Conservation (phyloP, 92 coral and sea anemone genomes). For the Epizoanthus fatuus region DNA sequence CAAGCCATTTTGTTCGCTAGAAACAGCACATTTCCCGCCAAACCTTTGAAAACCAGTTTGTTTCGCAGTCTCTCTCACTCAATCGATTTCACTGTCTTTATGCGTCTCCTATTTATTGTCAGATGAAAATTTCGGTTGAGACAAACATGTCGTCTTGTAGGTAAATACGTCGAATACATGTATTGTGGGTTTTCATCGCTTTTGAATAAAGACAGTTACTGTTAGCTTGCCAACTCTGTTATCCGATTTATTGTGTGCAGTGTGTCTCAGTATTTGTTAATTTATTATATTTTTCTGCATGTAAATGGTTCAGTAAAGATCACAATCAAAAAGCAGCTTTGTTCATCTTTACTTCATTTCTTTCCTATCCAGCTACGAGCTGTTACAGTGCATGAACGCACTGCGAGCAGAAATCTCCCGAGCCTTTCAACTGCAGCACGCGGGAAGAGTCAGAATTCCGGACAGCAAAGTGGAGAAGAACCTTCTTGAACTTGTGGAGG, state of each 20-base stretch:
- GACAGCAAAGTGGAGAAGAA: not conserved
- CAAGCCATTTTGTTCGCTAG: too few relatives aligned
- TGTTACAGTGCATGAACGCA: constrained; percentile 7
- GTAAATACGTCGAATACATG: too few relatives aligned
- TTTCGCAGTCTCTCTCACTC: too few relatives aligned
- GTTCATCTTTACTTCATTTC: not conserved
- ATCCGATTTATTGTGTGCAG: too few relatives aligned
- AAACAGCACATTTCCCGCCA: too few relatives aligned
- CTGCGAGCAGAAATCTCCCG: constrained; percentile 11
- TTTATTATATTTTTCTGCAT: not conserved
- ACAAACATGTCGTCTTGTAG: too few relatives aligned
- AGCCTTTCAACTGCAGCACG: not conserved
- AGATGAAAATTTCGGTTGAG: too few relatives aligned
- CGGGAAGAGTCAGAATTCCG: not conserved
- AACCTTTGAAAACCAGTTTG: too few relatives aligned
- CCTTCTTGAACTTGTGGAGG: not conserved
- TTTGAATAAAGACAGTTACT: too few relatives aligned
- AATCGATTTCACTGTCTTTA: not conserved
- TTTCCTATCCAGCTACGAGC: not conserved
- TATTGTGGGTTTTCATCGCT: too few relatives aligned
- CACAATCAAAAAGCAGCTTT: not conserved
- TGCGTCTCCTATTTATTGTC: not conserved
- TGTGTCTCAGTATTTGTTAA: too few relatives aligned
- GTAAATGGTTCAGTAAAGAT: not conserved
- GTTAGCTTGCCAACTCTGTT: too few relatives aligned